Conservation (phyloP, 2,113 vertebrate species). For the Corythornis cristatus region DNA sequence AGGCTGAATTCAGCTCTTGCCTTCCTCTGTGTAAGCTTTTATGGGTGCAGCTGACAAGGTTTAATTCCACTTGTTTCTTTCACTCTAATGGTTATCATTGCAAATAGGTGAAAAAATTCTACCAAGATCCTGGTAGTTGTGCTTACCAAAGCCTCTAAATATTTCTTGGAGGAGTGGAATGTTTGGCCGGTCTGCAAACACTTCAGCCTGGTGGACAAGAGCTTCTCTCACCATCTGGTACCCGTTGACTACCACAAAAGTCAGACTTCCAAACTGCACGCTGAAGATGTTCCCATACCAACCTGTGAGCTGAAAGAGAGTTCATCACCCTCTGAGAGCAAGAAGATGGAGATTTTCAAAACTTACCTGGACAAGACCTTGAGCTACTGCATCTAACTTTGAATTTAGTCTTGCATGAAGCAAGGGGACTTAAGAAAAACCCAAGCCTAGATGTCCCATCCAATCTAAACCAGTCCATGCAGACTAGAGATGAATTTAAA, state of each 20-base stretch:
- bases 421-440: background rate
- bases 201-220: slow-evolving; percentile 80
- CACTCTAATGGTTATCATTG: background rate
- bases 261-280: slow-evolving; percentile 74
- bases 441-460: rapidly evolving
- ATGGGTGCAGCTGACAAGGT: background rate
- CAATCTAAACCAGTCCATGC: background rate
- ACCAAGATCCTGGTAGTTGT: background rate
- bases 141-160: slow-evolving; percentile 59
- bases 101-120: background rate
- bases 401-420: background rate
- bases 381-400: background rate
- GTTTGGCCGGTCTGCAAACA: slow-evolving; percentile 78
- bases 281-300: slow-evolving; percentile 83
- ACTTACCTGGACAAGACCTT: background rate
- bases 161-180: slow-evolving; percentile 68
- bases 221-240: slow-evolving; percentile 86
- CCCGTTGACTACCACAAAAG: slow-evolving; percentile 78
- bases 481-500: background rate
- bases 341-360: background rate
- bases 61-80: background rate
- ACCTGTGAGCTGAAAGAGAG: slow-evolving; percentile 77
- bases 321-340: background rate
- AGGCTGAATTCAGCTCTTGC: background rate
- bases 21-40: background rate